Percentiles rank a stretch among this genome's conserved stretches.
phyloP scores from a whole-genome alignment of 2,797 vertebrate species.

The Labroides dimidiatus region DNA sequence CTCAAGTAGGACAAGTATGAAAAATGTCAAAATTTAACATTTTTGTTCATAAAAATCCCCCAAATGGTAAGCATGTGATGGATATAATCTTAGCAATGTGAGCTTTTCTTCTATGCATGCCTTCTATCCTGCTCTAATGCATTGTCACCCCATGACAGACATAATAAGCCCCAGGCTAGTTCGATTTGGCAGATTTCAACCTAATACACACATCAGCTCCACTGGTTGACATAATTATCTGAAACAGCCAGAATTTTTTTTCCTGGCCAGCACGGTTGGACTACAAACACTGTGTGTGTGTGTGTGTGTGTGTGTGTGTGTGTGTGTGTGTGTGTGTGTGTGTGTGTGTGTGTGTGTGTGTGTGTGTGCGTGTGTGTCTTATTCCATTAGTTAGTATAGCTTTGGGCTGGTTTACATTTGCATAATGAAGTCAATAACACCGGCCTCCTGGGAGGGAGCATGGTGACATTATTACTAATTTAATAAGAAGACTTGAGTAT shows the following conservation, averaged over 20 bases:
- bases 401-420: conserved; percentile 75
- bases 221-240: conserved; percentile 74
- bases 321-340: conserved; percentile 27
- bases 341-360: conserved; percentile 25
- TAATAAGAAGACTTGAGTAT: conserved; percentile 62
- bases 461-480: conserved; percentile 80
- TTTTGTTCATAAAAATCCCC: neutral
- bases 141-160: conserved; percentile 35
- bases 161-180: conserved; percentile 34
- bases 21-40: neutral
- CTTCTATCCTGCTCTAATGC: neutral
- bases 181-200: conserved; percentile 49
- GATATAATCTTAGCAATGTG: neutral
- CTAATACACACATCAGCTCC: conserved; percentile 67
- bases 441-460: conserved; percentile 69
- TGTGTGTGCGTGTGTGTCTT: conserved; percentile 41
- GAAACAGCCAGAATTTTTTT: conserved; percentile 64
- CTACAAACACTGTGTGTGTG: conserved; percentile 33
- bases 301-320: conserved; percentile 26
- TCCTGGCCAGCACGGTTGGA: conserved; percentile 45
- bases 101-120: conserved; percentile 6
- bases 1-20: too few relatives aligned
- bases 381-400: conserved; percentile 71
- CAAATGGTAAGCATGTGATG: neutral
- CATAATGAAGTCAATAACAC: conserved; percentile 82